Evolutionary conservation across 2,113 vertebrate species (phyloP), one percentile per base, ranked within the genome.

Genomic region (Bubo bubo): DNA sequence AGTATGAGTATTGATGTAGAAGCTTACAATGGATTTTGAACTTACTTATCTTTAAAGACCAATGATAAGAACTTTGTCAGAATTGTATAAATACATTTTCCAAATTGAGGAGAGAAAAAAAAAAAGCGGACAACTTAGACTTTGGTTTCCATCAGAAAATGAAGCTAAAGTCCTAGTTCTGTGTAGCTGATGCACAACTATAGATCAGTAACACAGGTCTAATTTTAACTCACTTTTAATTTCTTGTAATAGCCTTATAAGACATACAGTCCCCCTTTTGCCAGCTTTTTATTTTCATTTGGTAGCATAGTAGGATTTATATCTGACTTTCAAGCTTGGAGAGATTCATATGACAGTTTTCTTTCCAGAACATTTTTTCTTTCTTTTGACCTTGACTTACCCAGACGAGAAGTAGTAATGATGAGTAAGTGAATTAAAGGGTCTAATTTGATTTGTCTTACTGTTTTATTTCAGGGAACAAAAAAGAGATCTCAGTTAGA

Each of bases 401-500:
- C 5, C 30, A 72, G 70, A 30, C 15, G 58, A 64, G 37, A 55
- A 59, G 30, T 26, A 56, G 14, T 56, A 60, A 79, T 62, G 30
- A 22, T 35, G 24, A 59, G 4, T 30, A 62, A 37, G 28, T 72
- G 16, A 71, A 50, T 39, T 93, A 49, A 75, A 88, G 14, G 19
- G 9, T 94, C 45, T 79, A 14, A 15, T 79, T 62, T 91, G 23
- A 76, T 74, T 82, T 82, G 85, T 80, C 45, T 53, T 74, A 17
- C 3, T 85, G 13, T 90, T 96, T 90, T 88, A 12, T 98, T 98
- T 97, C 93, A 99, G 99, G 99, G 99, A 88, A 99, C 99, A 35
- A 99, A 98, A 96, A 99, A 99, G 94, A 99, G 99, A 68, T 99
- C 99, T 39, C 99, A 99, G 72, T 97, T 99, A 92, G 99, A 99